Base-by-base conservation (phyloP, 2,888 invertebrate species). In the Pollenia labialis region DNA sequence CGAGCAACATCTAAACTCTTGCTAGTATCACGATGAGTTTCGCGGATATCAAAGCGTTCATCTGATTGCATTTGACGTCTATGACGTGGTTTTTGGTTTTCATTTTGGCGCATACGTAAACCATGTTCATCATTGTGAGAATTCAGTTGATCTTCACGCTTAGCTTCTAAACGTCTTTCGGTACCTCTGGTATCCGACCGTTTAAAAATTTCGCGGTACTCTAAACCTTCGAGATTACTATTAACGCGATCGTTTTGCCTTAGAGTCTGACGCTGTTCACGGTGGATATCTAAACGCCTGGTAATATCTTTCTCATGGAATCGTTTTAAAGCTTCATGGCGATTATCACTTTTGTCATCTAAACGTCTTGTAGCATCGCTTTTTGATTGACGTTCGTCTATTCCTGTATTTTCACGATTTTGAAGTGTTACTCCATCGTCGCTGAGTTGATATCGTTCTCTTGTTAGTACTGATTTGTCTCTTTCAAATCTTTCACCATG, bases 281-380 rank as follows among this genome's bases (percentile, higher is more conserved):
- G 23, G 1, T 18, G 54, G 1, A 8, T 32, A n/a, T 81, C 58
- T 40, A n/a, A 14, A 32, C 4, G 16, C 7, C 48, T 56, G 4
- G 12, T n/a, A 10, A 10, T 4, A 56, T 72, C 56, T 58, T 2
- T n/a, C 11, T 50, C 23, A 7, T 50, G n/a, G 0, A 74, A 48
- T 76, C 48, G 62, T n/a, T 16, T 48, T 40, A 60, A 54, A 64
- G 11, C 10, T 46, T 82, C 69, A 10, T 52, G 64, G n/a, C 54
- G 48, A n/a, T 75, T 18, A 44, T 54, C 62, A 44, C 11, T 16
- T 74, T 9, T 58, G 4, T 71, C n/a, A 54, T 11, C 46, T n/a
- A 77, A 76, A 48, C 10, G 58, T 12, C 66, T 74, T n/a, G 66
- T 79, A 11, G 62, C 46, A 62, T 68, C 58, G 32, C 48, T 54